Evolutionary conservation across 2,888 invertebrate species (phyloP).

Genomic region (Mystacides longicornis): DNA sequence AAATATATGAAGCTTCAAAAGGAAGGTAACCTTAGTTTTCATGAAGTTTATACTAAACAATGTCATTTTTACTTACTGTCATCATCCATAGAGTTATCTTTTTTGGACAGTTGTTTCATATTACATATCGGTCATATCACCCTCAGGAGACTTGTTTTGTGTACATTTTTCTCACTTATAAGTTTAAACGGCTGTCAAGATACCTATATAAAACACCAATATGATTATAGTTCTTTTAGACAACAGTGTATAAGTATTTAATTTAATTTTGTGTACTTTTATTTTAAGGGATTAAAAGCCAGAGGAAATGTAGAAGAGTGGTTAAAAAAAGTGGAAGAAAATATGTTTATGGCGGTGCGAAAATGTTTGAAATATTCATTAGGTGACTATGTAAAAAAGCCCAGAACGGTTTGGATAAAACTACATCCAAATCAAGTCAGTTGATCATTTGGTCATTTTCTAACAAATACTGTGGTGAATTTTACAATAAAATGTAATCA

Average conservation of each 20-base stretch:
- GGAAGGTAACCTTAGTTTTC: too few relatives aligned
- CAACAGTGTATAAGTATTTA: not conserved
- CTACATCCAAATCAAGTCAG: constrained; percentile 65
- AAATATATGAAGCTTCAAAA: too few relatives aligned
- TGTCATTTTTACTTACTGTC: too few relatives aligned
- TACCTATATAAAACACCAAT: too few relatives aligned
- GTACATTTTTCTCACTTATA: too few relatives aligned
- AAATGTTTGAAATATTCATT: constrained; percentile 69
- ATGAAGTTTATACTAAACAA: too few relatives aligned
- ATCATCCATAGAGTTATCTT: too few relatives aligned
- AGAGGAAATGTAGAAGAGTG: constrained; percentile 89
- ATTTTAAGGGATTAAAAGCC: constrained; percentile 62
- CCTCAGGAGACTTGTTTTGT: too few relatives aligned
- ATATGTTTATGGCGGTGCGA: constrained; percentile 76
- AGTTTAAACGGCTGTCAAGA: too few relatives aligned
- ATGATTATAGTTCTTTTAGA: not conserved
- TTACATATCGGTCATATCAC: too few relatives aligned
- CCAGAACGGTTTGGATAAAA: constrained; percentile 67
- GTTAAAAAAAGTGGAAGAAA: constrained; percentile 84
- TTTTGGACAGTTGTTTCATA: too few relatives aligned
- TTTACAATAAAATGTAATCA: not conserved
- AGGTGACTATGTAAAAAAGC: constrained; percentile 55
- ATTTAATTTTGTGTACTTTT: not conserved
- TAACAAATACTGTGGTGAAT: not conserved
- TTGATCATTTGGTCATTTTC: not conserved